A percentile compares a stretch with the other conserved stretches of the same genome.
Conservation (phyloP, 2,888 invertebrate genomes). For the Ectemnius continuus region DNA sequence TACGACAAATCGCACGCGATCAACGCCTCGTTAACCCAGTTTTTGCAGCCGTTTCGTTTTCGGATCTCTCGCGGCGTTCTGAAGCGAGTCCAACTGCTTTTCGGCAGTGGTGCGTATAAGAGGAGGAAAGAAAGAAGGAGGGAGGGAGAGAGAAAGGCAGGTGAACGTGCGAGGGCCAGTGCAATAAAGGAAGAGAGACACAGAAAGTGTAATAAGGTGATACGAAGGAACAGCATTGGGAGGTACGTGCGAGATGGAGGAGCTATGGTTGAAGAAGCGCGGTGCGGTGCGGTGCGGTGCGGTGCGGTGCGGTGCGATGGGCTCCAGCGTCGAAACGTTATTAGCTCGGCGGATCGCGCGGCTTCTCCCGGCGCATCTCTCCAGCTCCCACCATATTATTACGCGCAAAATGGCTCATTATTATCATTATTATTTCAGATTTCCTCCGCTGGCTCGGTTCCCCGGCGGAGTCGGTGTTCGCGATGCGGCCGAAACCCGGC, state of each 20-base stretch:
- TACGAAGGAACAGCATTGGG: conserved; percentile 3
- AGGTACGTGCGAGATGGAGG: not conserved
- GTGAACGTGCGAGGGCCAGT: conserved; percentile 26
- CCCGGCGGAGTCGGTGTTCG: too few relatives aligned
- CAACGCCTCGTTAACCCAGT: conserved; percentile 53
- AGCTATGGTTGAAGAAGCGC: conserved; percentile 22
- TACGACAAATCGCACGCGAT: conserved; percentile 44
- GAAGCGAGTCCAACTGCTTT: not conserved
- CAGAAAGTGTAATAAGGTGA: not conserved
- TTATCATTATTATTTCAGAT: conserved; percentile 76
- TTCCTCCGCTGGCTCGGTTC: conserved; percentile 63
- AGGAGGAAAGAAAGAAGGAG: not conserved
- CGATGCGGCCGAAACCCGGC: conserved; percentile 60
- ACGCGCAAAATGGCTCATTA: conserved; percentile 76
- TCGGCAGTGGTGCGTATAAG: not conserved
- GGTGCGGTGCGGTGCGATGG: conserved; percentile 15
- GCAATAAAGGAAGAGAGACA: conserved; percentile 13
- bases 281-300: conserved; percentile 32
- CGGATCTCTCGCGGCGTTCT: conserved; percentile 4
- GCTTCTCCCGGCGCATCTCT: conserved; percentile 62
- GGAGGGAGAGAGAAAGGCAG: conserved; percentile 6
- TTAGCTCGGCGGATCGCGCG: conserved; percentile 68
- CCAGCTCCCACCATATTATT: conserved; percentile 74
- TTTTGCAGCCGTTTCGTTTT: conserved; percentile 31
- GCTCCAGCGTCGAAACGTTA: conserved; percentile 61